These are phyloP conservation scores for Sisyra nigra DNA, from an alignment of 2,888 invertebrate species.

Conservation along the genomic window DNA sequence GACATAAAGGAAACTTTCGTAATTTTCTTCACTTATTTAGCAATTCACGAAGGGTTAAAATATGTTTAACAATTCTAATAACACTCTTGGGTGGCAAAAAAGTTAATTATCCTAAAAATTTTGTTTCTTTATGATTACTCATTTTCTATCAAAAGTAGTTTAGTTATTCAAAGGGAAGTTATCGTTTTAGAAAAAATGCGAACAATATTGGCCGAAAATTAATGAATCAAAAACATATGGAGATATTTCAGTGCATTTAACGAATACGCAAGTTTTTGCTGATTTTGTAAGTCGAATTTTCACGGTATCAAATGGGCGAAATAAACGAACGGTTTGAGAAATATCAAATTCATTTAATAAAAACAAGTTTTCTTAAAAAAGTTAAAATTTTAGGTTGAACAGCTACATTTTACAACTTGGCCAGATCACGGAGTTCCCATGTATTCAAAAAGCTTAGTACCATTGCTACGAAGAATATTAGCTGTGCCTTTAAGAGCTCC, in stretches of 20 bases:
- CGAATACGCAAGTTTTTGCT: conserved; percentile 21
- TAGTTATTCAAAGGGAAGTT: no score
- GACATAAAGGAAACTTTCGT: no score
- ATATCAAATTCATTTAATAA: conserved; percentile 9
- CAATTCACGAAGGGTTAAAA: no score
- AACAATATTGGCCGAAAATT: conserved; percentile 33
- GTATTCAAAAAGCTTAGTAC: conserved; percentile 23
- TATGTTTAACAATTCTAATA: background rate
- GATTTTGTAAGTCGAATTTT: conserved; percentile 25
- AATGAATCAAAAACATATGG: conserved; percentile 24
- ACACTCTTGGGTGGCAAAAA: background rate
- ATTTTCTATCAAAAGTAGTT: no score
- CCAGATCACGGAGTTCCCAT: conserved; percentile 33
- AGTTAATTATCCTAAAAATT: no score
- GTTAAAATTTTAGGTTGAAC: conserved; percentile 18
- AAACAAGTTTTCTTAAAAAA: conserved; percentile 2
- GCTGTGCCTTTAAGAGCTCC: conserved; percentile 25
- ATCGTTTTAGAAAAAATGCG: conserved; percentile 30
- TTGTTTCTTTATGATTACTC: no score
- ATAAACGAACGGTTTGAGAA: conserved; percentile 21
- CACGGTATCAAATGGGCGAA: conserved; percentile 16
- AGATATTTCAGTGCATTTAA: conserved; percentile 21
- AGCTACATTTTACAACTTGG: conserved; percentile 34
- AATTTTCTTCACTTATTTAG: background rate
- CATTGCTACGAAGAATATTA: conserved; percentile 23